Evolutionary conservation across 2,888 invertebrate species (phyloP), one percentile per base, ranked within the genome.

Genomic region (Lithophane ornitopus): DNA sequence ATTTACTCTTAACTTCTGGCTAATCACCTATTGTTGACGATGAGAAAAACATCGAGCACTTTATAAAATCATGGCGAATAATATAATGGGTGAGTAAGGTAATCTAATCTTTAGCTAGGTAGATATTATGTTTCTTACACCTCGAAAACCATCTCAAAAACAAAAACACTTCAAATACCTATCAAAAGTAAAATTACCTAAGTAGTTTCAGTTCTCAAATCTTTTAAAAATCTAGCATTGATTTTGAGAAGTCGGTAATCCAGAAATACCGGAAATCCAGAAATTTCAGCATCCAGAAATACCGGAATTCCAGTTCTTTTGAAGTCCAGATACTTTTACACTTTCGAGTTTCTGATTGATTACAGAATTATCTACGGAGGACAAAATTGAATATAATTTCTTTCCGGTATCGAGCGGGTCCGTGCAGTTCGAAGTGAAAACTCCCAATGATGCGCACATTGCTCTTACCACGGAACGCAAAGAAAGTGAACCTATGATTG

Each of bases 391-490:
- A 93, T 99, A 99, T 96, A 97, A 97, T 82, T 99, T 98, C 97
- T 97, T 98, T 90, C 98, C 98, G 41, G 97, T 98, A 72, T 94
- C 97, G 26, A 97, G 97, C 82, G 98, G 98, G 3, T 97, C 97
- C 70, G 95, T 98, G 71, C 97, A 98, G 90, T 98, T 99, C 94
- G 97, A 98, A 89, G 97, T 99, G 8, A 97, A 98, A 82, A 97
- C 99, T 0, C 90, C 97, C 1, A 98, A 99, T 91, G 99, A 99
- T 95, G 99, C 98, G 14, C 99, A 99, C 92, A 90, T 99, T 87
- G 98, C 98, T 0, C 97, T 99, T 19, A 98, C 98, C 16, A 96
- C 97, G 74, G 97, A 97, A 0, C 97, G 98, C 4, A 95, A 97
- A 63, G 98, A 98, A 86, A 94, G 97, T 14, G 97, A 98, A 69